Percentiles rank a stretch among this genome's conserved stretches.
Conservation (phyloP, 1,140 invertebrate genomes). For the Rhopalosiphum maidis region DNA sequence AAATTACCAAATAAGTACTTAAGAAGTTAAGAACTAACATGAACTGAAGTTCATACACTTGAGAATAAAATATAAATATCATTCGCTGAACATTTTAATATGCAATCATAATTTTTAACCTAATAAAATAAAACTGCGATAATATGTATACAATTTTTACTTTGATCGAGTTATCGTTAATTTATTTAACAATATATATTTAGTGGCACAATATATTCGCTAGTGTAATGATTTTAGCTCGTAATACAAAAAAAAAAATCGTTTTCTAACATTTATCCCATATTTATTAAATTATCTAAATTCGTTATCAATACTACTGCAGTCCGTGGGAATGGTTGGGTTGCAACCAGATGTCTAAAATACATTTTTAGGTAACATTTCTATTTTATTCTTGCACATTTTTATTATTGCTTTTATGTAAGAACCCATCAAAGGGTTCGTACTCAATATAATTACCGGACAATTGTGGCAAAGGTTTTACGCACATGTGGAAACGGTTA, state of each 20-base stretch:
- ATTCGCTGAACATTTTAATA: neutral
- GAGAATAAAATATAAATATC: neutral
- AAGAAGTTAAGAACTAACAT: neutral
- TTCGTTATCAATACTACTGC: neutral
- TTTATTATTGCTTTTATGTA: neutral
- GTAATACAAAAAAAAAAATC: neutral
- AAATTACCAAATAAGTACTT: neutral
- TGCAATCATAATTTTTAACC: neutral
- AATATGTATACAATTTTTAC: neutral
- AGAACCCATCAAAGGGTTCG: conserved; percentile 33
- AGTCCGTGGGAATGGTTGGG: conserved; percentile 38
- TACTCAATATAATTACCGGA: conserved; percentile 47
- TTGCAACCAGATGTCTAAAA: conserved; percentile 40
- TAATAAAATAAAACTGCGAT: neutral
- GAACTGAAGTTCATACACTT: neutral
- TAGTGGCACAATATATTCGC: neutral
- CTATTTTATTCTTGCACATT: neutral
- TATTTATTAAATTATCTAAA: neutral
- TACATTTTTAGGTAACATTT: neutral
- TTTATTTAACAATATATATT: neutral
- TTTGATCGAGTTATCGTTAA: neutral
- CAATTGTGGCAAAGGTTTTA: conserved; percentile 55
- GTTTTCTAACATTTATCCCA: neutral
- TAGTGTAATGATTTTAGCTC: neutral
- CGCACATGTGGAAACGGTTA: conserved; percentile 54